phyloP scores from a whole-genome alignment of 2,113 vertebrate genomes.

The Anoplopoma fimbria region DNA sequence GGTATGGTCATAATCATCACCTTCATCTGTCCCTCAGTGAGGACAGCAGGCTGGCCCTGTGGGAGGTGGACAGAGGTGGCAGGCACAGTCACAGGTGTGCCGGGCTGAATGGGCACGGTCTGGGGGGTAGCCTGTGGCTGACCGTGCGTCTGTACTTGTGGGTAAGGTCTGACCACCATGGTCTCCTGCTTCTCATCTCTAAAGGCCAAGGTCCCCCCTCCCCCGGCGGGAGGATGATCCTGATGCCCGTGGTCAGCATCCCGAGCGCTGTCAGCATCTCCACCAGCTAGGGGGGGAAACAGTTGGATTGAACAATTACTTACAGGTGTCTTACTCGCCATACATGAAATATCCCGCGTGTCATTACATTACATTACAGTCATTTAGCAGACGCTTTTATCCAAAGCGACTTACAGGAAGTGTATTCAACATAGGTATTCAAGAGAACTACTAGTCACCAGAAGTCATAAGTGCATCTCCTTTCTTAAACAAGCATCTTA shows the following conservation, averaged over 20 bases:
- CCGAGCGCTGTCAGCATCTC: conserved; percentile 85
- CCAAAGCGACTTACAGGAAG: too few species aligned
- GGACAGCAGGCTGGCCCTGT: conserved; percentile 89
- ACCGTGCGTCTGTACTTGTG: conserved; percentile 87
- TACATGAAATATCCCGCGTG: fast-evolving
- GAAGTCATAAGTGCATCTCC: too few species aligned
- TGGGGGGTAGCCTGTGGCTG: conserved; percentile 84
- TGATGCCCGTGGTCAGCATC: conserved; percentile 89
- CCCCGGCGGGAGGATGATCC: conserved; percentile 84
- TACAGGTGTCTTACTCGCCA: neutral
- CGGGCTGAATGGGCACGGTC: conserved; percentile 89
- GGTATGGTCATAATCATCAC: conserved; percentile 71
- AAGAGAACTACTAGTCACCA: too few species aligned
- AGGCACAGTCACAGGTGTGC: conserved; percentile 88
- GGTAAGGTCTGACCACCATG: conserved; percentile 95
- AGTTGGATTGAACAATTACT: neutral
- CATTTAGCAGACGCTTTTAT: too few species aligned
- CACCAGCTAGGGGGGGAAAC: conserved; percentile 38
- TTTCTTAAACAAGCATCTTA: too few species aligned
- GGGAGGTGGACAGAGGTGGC: conserved; percentile 90
- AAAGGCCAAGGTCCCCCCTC: conserved; percentile 81
- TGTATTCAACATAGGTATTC: too few species aligned
- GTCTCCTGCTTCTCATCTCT: conserved; percentile 98
- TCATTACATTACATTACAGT: too few species aligned
- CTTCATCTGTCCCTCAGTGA: conserved; percentile 95